Evolutionary conservation across 2,888 invertebrate species (phyloP).

Genomic region (Saturnia japonica): DNA sequence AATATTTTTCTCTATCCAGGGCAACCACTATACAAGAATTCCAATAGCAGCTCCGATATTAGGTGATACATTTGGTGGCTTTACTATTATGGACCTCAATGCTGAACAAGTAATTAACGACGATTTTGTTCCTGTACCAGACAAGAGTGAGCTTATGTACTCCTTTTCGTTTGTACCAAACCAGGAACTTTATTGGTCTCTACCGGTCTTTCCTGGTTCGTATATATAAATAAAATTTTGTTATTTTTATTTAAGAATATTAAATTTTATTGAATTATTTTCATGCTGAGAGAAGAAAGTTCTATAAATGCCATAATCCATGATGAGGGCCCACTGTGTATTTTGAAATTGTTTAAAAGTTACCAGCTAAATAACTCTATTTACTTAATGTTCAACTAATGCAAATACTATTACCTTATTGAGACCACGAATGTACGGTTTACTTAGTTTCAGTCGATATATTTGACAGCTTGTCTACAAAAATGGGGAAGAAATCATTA

Average conservation of each 20-base stretch:
- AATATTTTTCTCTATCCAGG: slow-evolving; percentile 43
- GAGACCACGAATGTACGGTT: background rate
- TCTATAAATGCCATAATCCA: background rate
- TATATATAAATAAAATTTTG: background rate
- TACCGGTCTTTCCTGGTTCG: slow-evolving; percentile 70
- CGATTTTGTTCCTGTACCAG: slow-evolving; percentile 60
- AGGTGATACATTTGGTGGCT: slow-evolving; percentile 68
- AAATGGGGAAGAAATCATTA: background rate
- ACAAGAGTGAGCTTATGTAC: slow-evolving; percentile 68
- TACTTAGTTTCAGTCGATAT: background rate
- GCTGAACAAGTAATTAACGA: slow-evolving; percentile 60
- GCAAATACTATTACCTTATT: background rate
- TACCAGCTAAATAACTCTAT: background rate
- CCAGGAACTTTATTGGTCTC: slow-evolving; percentile 67
- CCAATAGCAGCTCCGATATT: slow-evolving; percentile 66
- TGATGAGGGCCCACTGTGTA: background rate
- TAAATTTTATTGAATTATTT: background rate
- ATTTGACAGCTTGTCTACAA: background rate
- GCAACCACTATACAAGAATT: slow-evolving; percentile 56
- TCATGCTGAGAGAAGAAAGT: background rate
- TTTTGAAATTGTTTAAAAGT: background rate
- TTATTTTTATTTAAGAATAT: background rate
- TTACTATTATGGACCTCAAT: slow-evolving; percentile 61
- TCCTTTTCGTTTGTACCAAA: slow-evolving; percentile 56
- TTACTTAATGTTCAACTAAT: background rate